Base-by-base conservation (phyloP, 2,888 invertebrate genomes). In the Brenthis ino region DNA sequence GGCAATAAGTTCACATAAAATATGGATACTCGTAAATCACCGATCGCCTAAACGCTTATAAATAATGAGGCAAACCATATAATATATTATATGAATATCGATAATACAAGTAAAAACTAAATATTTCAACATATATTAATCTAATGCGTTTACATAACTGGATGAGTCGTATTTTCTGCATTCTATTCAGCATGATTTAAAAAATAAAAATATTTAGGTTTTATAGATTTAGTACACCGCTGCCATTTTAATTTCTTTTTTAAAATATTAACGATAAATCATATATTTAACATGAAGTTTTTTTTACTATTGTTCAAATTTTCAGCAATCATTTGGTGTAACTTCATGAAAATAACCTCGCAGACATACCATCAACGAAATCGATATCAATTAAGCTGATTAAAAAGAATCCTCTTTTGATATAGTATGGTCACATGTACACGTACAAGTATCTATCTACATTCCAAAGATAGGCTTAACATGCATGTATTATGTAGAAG, bases 361-460 rank as follows among this genome's bases (percentile, higher is more conserved):
- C 66, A 72, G 60, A 68, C 67, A 61, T 63, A 56, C 56, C 67
- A 61, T 69, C 61, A 51, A 65, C 51, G 47, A 57, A 72, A 70
- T 70, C 72, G 64, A 72, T 72, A 72, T 68, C 72, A 68, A 72
- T 72, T 72, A 72, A 57, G 48, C 68, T 72, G 72, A 72, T 72
- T 72, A 72, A 72, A 72, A 68, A 54, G 64, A 64, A 70, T 68
- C 57, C 68, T 64, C 56, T 66, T 67, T 68, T 68, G 54, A 57
- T 48, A 20, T 58, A 57, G 53, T 57, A 64, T 61, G 67, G 70
- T 72, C 63, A 72, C 63, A 58, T 28, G 50, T 33, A 60, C 50
- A 50, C 60, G 50, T 50, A 11, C 11, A 11, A 43, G 65, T 47
- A 55, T 56, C 57, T 64, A 65, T 48, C 48, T 57, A 56, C 58